Evolutionary conservation across 1,140 invertebrate genomes (phyloP), one percentile per base, ranked within the genome.

Genomic region (Adelges cooleyi): DNA sequence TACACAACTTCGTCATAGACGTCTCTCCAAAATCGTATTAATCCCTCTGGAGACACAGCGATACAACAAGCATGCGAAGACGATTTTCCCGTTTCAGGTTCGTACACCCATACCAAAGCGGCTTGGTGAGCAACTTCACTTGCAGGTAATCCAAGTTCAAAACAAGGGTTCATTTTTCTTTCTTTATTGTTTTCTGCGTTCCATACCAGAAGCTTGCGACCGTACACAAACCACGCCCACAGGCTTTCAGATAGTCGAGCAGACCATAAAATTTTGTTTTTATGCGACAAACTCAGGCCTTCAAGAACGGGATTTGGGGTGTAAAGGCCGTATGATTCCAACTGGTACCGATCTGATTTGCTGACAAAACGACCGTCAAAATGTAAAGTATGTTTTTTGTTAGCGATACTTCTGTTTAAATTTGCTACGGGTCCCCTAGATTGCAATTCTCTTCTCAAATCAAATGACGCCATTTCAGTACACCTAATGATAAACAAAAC

Each of bases 121-220:
- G 92, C 90, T 74, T 87, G 86, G 73, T 96, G 92, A 2, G 88
- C 87, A 11, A 96, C 77, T 75, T 95, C 92, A 73, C 90, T 95
- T 52, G 92, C 89, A 1, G 92, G 92, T n/a, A 97, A 74, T 3
- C 85, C 85, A 3, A 97, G 75, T 73, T 96, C 92, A 67, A 86
- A 81, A 73, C 88, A 91, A 70, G 82, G 79, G 13, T 76, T 80
- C 22, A 75, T 77, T 67, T 74, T 75, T 29, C 72, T 49, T 40
- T 38, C 46, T 50, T 36, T 65, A 18, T 59, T 67, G 15, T 50
- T 68, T 23, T 68, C 67, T 1, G 73, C 70, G 72, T 87, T 86
- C 94, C 94, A 97, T 18, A 93, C 83, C 18, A 95, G 79, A 2
- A 95, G 75, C 65, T 87, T 82, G 4, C 92, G 80, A 0, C 89